These are phyloP conservation scores for Cephus pulcher DNA, from an alignment of 2,888 invertebrate species.

Conservation along the genomic window DNA sequence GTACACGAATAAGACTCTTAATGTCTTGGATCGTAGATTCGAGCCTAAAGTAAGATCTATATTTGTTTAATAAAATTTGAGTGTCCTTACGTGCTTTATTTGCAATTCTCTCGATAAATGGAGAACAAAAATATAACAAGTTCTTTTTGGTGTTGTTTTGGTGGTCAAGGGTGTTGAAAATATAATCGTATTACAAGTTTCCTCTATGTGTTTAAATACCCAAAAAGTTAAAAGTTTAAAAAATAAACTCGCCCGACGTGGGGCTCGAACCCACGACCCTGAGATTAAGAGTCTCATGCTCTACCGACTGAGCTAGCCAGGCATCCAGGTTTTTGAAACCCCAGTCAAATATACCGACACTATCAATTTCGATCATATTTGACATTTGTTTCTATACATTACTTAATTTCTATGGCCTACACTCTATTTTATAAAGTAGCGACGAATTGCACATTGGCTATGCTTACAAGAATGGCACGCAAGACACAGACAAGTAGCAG, in stretches of 20 bases:
- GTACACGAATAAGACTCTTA: background rate
- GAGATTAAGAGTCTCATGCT: conserved; percentile 62
- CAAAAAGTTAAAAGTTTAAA: no score
- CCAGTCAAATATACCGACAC: background rate
- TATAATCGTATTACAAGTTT: background rate
- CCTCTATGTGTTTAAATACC: background rate
- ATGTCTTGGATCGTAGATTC: background rate
- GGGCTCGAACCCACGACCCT: conserved; percentile 63
- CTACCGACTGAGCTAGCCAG: conserved; percentile 58
- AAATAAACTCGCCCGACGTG: conserved; percentile 48
- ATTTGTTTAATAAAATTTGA: no score
- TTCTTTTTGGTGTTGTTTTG: no score
- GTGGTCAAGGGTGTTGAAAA: background rate
- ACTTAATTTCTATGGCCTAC: background rate
- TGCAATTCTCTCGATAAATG: no score
- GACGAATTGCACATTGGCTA: background rate
- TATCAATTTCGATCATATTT: background rate
- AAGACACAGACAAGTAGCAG: background rate
- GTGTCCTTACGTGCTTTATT: no score
- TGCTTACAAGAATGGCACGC: background rate
- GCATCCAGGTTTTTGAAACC: background rate
- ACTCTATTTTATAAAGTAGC: background rate
- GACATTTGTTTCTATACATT: background rate
- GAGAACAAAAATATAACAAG: no score
- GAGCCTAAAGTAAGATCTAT: no score